Conservation (phyloP, 2,113 vertebrate species). For the Myodes glareolus region DNA sequence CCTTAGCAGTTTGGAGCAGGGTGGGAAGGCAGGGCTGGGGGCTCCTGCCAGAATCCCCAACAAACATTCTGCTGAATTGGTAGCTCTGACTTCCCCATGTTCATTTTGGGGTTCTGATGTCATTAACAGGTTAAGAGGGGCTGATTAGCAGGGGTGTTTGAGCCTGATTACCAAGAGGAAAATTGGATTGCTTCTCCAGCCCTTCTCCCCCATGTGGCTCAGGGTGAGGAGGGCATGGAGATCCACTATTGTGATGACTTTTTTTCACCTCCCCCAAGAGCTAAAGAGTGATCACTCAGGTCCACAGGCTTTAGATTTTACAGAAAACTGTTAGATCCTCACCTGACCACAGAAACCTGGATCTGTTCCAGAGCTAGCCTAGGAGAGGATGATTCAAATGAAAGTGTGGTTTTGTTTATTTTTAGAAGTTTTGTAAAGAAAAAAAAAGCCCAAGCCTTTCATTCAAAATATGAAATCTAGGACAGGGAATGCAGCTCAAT, state of each 20-base stretch:
- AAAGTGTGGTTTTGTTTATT: neutral
- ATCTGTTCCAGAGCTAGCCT: neutral
- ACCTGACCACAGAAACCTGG: neutral
- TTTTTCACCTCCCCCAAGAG: neutral
- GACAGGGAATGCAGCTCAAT: neutral
- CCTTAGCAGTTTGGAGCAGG: no score
- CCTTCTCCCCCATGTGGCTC: neutral
- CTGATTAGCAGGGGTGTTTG: no score
- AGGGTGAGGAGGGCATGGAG: neutral
- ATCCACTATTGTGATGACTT: neutral
- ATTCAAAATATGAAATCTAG: neutral
- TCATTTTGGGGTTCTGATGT: no score
- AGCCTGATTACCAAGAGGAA: no score
- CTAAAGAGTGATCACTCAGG: neutral
- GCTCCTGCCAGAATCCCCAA: no score
- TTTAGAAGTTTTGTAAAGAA: neutral
- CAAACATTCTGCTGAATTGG: no score
- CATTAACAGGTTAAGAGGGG: no score
- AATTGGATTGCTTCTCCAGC: neutral
- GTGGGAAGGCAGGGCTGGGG: no score
- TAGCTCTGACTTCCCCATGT: no score
- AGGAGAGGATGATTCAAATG: neutral
- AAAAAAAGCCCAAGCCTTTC: neutral
- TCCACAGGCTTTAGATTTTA: neutral
- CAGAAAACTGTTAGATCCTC: neutral